phyloP scores from a whole-genome alignment of 1,140 invertebrate species.

The Drosophila lacteicornis region DNA sequence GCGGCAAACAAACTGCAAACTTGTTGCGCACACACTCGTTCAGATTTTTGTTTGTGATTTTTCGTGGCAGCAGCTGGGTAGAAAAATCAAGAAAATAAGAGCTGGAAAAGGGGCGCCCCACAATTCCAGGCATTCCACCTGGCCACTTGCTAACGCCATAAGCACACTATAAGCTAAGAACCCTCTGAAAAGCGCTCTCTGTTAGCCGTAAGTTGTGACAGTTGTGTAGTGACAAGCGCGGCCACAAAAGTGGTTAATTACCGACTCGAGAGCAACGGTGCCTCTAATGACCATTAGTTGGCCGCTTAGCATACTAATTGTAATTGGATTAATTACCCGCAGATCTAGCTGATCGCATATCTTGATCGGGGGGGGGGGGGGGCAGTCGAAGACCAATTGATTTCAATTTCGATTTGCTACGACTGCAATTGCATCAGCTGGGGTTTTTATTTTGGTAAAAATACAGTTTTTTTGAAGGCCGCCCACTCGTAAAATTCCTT shows the following conservation, averaged over 20 bases:
- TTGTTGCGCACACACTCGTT: conserved; percentile 50
- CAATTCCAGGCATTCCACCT: conserved; percentile 32
- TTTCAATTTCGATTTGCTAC: conserved; percentile 13
- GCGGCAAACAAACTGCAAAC: conserved; percentile 46
- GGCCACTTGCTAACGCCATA: conserved; percentile 52
- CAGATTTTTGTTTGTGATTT: conserved; percentile 28
- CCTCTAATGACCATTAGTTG: conserved; percentile 58
- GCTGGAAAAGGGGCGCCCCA: conserved; percentile 13
- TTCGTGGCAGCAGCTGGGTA: conserved; percentile 8
- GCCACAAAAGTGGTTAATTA: conserved; percentile 67
- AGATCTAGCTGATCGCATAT: conserved; percentile 43
- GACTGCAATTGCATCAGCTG: conserved; percentile 39
- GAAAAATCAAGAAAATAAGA: background rate
- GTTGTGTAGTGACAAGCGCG: conserved; percentile 58
- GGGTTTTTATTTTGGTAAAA: background rate
- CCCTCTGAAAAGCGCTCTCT: conserved; percentile 39
- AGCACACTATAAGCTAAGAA: conserved; percentile 52
- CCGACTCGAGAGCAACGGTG: conserved; percentile 11
- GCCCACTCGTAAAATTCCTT: conserved; percentile 66
- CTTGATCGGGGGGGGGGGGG: conserved; percentile 9
- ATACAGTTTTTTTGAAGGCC: conserved; percentile 51
- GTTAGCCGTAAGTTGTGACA: conserved; percentile 60
- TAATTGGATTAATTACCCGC: conserved; percentile 66
- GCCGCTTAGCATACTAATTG: conserved; percentile 63
- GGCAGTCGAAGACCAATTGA: conserved; percentile 18